Conservation (phyloP, 2,113 vertebrate genomes). For the Illadopsis cleaveri region DNA sequence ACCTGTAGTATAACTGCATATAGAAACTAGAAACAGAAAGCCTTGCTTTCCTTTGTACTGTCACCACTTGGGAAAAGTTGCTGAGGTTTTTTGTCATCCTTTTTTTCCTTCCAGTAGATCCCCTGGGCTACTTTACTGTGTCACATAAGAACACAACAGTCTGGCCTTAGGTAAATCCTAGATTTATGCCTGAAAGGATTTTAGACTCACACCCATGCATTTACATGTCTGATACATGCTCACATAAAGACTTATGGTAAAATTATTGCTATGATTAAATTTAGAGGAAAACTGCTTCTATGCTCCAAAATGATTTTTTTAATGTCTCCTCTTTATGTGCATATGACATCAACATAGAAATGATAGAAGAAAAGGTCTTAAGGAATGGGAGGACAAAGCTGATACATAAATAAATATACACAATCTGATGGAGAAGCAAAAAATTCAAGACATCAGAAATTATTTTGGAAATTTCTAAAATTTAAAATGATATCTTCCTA, state of each 20-base stretch:
- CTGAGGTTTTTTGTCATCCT: fast-evolving
- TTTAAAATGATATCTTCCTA: not conserved
- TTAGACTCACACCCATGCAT: fast-evolving
- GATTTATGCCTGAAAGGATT: not conserved
- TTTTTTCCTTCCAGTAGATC: not conserved
- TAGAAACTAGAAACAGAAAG: not conserved
- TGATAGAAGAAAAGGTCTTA: not conserved
- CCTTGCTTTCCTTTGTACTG: not conserved
- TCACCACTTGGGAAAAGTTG: not conserved
- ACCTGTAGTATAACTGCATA: not conserved
- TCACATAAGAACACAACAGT: not conserved
- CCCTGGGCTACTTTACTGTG: not conserved
- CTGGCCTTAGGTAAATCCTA: not conserved
- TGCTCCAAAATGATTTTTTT: not conserved
- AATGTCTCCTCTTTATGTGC: not conserved
- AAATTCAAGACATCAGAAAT: not conserved
- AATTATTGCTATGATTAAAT: not conserved
- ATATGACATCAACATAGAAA: not conserved
- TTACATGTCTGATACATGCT: not conserved
- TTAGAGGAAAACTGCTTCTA: not conserved
- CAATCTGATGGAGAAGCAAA: not conserved
- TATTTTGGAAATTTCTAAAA: not conserved
- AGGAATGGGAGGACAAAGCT: not conserved
- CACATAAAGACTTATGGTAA: not conserved
- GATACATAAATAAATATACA: fast-evolving